Evolutionary conservation across 92 coral and sea anemone genomes (phyloP).

Genomic region (Pocillopora grandis): DNA sequence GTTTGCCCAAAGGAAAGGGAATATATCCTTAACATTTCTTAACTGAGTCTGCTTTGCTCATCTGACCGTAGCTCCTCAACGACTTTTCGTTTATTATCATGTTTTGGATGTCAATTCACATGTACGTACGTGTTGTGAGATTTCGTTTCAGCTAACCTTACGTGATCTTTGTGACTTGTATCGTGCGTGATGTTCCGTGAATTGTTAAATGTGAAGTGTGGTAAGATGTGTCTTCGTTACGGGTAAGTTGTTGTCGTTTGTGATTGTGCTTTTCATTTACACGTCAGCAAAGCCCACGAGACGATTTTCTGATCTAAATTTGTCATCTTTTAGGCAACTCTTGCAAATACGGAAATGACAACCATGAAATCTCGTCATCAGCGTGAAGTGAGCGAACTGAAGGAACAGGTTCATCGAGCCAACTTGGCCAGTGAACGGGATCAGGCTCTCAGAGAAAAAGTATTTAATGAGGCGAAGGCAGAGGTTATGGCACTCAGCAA

Average conservation of each 20-base stretch:
- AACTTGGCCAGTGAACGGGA: slow-evolving; percentile 88
- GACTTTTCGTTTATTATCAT: neutral
- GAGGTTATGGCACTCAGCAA: slow-evolving; percentile 94
- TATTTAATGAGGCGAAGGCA: slow-evolving; percentile 93
- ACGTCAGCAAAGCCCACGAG: neutral
- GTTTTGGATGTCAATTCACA: neutral
- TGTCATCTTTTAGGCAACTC: slow-evolving; percentile 59
- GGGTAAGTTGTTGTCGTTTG: slow-evolving; percentile 48
- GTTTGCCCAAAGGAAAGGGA: no score
- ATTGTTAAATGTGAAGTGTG: slow-evolving; percentile 45
- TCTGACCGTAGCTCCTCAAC: no score
- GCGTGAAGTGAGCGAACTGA: slow-evolving; percentile 78
- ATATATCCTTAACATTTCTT: no score
- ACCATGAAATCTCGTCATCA: slow-evolving; percentile 84
- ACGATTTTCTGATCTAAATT: neutral
- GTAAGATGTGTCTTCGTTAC: slow-evolving; percentile 38
- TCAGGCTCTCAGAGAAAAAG: slow-evolving; percentile 93
- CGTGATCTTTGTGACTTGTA: slow-evolving; percentile 37
- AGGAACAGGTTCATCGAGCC: slow-evolving; percentile 93
- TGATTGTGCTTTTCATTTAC: slow-evolving; percentile 2
- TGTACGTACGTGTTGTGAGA: slow-evolving; percentile 14
- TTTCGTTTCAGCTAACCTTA: slow-evolving; percentile 37
- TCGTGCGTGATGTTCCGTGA: slow-evolving; percentile 58
- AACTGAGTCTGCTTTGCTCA: no score
- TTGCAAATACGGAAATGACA: slow-evolving; percentile 84